Conservation (phyloP, 2,797 vertebrate species). For the Lophotriccus pileatus region DNA sequence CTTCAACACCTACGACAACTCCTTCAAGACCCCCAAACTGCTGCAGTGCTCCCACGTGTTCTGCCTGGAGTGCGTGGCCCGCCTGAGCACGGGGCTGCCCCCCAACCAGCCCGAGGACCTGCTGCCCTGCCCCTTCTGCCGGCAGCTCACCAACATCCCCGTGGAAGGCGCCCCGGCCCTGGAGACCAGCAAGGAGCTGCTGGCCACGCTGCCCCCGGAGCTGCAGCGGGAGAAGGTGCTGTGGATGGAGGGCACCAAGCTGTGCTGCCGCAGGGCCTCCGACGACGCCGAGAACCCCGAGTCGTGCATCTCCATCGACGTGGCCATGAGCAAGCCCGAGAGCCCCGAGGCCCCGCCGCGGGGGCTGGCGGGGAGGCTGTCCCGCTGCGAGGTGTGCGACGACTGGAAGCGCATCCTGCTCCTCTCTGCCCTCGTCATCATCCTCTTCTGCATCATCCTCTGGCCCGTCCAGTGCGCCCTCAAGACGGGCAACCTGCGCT, state of each 20-base stretch:
- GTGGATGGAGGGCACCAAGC: conserved; percentile 90
- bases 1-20: conserved; percentile 92
- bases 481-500: conserved; percentile 85
- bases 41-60: conserved; percentile 92
- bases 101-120: conserved; percentile 54
- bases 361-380: neutral
- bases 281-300: neutral
- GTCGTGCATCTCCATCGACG: conserved; percentile 85
- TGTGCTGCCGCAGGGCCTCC: conserved; percentile 80
- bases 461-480: conserved; percentile 93
- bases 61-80: conserved; percentile 94
- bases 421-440: conserved; percentile 77
- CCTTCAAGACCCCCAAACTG: conserved; percentile 93
- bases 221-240: conserved; percentile 83
- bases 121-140: conserved; percentile 90
- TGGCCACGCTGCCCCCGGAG: conserved; percentile 84
- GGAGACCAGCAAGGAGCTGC: conserved; percentile 84
- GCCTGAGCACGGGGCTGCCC: conserved; percentile 81
- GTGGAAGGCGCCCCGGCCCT: conserved; percentile 83
- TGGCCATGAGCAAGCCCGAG: conserved; percentile 81
- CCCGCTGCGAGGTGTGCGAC: conserved; percentile 65
- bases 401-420: conserved; percentile 88
- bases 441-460: conserved; percentile 84
- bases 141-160: conserved; percentile 85
- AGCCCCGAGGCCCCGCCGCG: fast-evolving